These are phyloP conservation scores for Dysmachus trigonus DNA, from an alignment of 2,888 invertebrate species.

Conservation along the genomic window DNA sequence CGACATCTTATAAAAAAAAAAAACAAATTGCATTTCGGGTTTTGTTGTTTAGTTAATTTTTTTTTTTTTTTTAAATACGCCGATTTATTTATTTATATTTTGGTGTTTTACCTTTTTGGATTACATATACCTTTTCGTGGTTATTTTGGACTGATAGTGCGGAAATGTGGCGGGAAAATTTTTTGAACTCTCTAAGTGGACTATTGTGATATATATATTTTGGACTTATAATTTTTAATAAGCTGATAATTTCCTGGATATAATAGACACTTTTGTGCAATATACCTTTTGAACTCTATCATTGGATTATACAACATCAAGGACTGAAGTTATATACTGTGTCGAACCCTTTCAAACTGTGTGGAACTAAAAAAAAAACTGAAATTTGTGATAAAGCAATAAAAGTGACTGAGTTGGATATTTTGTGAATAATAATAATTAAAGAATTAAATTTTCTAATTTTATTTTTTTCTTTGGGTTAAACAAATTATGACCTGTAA, in stretches of 20 bases:
- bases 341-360: too few species aligned
- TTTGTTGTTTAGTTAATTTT: conserved; percentile 23
- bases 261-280: not conserved
- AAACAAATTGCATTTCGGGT: conserved; percentile 29
- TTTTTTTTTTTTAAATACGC: not conserved
- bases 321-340: not conserved
- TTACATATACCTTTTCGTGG: not conserved
- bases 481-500: conserved; percentile 12
- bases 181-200: not conserved
- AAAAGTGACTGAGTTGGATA: not conserved
- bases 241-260: not conserved
- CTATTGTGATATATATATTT: not conserved
- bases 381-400: not conserved
- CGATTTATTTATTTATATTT: not conserved
- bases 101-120: not conserved
- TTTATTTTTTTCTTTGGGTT: not conserved
- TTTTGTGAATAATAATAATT: not conserved
- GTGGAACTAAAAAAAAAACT: too few species aligned
- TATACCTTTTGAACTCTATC: not conserved
- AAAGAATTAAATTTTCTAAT: not conserved
- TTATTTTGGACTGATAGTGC: not conserved
- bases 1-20: conserved; percentile 41
- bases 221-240: not conserved
- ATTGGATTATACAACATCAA: not conserved
- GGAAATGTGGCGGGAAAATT: conserved; percentile 31